Evolutionary conservation across 2,113 vertebrate genomes (phyloP), one percentile per base, ranked within the genome.

Genomic region (Carassius carassius): DNA sequence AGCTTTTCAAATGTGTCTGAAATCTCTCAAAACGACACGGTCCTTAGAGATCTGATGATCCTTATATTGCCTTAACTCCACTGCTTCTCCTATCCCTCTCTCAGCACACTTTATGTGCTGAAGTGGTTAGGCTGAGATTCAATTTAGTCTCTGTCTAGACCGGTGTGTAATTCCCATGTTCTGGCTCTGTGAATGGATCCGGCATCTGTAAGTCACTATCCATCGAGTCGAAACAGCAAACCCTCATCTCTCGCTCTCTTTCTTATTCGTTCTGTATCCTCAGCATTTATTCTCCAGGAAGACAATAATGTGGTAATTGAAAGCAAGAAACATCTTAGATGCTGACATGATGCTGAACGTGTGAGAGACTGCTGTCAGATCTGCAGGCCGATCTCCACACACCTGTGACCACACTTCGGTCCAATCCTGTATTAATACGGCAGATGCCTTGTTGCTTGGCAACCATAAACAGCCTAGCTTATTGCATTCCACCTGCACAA

Each of bases 21-120:
- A 84, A 67, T 29, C 23, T 74, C 63, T 78, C 25, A 60, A 83
- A 83, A 83, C 25, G 72, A 49, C 54, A 60, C 37, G 5, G 44
- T 47, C 29, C 62, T 69, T 23, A 6, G 47, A 70, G 76, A 56
- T 29, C 23, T 14, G 37, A 51, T 41, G 47, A 69, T n/a, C 63
- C 35, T 78, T 63, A 78, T 62, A 37, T 60, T 47, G 8, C 3
- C 4, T 13, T 12, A 51, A n/a, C 47, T 73, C 9, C 7, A 74
- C 16, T 17, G 9, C 25, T 51, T 37, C 16, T 41, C 47, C 56
- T 23, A 21, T 54, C 21, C 58, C 67, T 72, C 47, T 73, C 32
- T 79, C 37, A 2, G 9, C 32, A 51, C 25, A 32, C 25, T 49
- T 47, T 32, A 41, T 35, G 11, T 4, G 1, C 3, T 76, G 49